Percentiles rank a stretch among this genome's conserved stretches.
These are phyloP conservation scores for Cancer borealis DNA, from an alignment of 2,888 invertebrate species.

Conservation along the genomic window DNA sequence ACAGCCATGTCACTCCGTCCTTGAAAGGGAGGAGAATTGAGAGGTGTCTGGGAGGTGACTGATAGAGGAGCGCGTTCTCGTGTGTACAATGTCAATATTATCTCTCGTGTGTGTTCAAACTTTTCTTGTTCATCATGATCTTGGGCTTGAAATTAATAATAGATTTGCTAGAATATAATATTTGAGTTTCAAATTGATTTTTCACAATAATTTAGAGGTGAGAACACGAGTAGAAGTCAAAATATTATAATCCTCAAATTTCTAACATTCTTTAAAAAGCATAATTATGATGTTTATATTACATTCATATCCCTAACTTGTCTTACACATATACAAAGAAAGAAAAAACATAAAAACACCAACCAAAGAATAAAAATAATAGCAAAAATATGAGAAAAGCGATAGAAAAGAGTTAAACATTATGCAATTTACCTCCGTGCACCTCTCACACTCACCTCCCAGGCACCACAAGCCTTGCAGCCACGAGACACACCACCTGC, in stretches of 20 bases:
- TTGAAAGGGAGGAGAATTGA: background rate
- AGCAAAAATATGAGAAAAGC: background rate
- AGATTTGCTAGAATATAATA: too few relatives aligned
- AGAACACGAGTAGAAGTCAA: background rate
- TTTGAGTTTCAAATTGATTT: background rate
- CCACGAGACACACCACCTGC: background rate
- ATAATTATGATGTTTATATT: background rate
- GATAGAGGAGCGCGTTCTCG: background rate
- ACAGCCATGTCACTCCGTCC: background rate
- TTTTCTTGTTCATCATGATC: background rate
- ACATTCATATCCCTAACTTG: background rate
- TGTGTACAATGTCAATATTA: background rate
- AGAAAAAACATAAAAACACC: background rate
- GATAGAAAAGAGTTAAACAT: background rate
- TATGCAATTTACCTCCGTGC: background rate
- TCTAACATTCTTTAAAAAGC: background rate
- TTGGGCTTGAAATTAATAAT: background rate
- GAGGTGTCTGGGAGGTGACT: background rate
- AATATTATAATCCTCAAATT: background rate
- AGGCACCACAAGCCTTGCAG: background rate
- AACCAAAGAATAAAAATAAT: background rate
- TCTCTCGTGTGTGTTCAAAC: background rate
- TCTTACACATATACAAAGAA: background rate
- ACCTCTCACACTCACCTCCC: background rate
- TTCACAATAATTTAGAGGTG: background rate